phyloP scores from a whole-genome alignment of 2,888 invertebrate genomes.

The Gymnosoma rotundatum region DNA sequence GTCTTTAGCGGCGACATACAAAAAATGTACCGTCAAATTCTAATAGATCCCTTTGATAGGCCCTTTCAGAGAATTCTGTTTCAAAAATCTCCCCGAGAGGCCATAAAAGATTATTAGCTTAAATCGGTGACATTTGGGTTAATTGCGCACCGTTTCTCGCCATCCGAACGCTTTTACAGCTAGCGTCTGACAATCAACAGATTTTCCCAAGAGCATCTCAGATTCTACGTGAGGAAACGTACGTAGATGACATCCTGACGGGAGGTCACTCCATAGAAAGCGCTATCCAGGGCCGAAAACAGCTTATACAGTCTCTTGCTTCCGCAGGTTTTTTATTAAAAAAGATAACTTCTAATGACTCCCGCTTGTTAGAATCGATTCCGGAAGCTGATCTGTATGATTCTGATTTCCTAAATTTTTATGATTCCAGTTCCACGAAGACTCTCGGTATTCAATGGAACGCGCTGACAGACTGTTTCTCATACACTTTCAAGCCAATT shows the following conservation, averaged over 20 bases:
- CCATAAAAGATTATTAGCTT: slow-evolving; percentile 2
- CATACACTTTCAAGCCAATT: background rate
- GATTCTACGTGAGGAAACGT: background rate
- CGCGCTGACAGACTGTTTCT: background rate
- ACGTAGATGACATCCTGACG: slow-evolving; percentile 3
- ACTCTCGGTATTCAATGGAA: slow-evolving; percentile 25
- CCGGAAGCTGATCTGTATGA: too few species aligned
- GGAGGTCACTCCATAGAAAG: background rate
- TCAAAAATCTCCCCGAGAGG: background rate
- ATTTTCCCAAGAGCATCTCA: slow-evolving; percentile 31
- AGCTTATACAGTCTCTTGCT: background rate
- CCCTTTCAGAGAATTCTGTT: slow-evolving; percentile 7
- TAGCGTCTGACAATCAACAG: slow-evolving; percentile 2
- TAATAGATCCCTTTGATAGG: too few species aligned
- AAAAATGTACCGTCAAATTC: too few species aligned
- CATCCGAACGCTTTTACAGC: slow-evolving; percentile 5
- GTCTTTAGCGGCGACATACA: slow-evolving; percentile 12
- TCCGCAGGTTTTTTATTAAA: background rate
- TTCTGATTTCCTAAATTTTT: too few species aligned
- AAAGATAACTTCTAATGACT: slow-evolving; percentile 7
- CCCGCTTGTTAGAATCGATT: background rate
- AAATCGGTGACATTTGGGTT: too few species aligned
- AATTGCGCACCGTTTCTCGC: background rate
- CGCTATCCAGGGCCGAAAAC: background rate
- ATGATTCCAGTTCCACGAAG: slow-evolving; percentile 8